Conservation (phyloP, 2,888 invertebrate species). For the Mythimna albipuncta region DNA sequence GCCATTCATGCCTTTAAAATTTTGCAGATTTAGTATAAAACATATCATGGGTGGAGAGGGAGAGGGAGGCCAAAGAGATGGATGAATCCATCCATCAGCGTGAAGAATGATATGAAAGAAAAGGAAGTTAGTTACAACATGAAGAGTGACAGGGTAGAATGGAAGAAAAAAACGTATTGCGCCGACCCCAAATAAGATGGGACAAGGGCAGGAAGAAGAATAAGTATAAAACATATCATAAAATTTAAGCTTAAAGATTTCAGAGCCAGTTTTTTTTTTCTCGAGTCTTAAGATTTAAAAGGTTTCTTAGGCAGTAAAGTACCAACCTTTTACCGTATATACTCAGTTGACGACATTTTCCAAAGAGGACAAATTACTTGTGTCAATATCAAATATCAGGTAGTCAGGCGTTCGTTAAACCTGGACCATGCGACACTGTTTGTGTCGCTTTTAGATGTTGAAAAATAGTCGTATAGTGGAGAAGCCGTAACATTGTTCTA, state of each 20-base stretch:
- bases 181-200: too few relatives aligned
- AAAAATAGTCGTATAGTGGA: slow-evolving; percentile 19
- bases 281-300: neutral
- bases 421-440: slow-evolving; percentile 32
- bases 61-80: too few relatives aligned
- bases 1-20: neutral
- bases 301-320: neutral
- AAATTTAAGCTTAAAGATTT: neutral
- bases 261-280: neutral
- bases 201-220: too few relatives aligned
- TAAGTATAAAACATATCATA: neutral
- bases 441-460: slow-evolving; percentile 40
- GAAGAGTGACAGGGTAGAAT: too few relatives aligned
- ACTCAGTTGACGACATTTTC: slow-evolving; percentile 29
- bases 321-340: slow-evolving; percentile 13
- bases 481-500: neutral
- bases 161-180: too few relatives aligned
- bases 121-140: too few relatives aligned
- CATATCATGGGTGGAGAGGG: too few relatives aligned
- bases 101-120: too few relatives aligned
- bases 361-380: slow-evolving; percentile 42
- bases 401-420: slow-evolving; percentile 34
- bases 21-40: neutral
- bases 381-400: slow-evolving; percentile 47
- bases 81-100: too few relatives aligned